phyloP scores from a whole-genome alignment of 2,113 vertebrate species.

The Oreocharis arfaki region DNA sequence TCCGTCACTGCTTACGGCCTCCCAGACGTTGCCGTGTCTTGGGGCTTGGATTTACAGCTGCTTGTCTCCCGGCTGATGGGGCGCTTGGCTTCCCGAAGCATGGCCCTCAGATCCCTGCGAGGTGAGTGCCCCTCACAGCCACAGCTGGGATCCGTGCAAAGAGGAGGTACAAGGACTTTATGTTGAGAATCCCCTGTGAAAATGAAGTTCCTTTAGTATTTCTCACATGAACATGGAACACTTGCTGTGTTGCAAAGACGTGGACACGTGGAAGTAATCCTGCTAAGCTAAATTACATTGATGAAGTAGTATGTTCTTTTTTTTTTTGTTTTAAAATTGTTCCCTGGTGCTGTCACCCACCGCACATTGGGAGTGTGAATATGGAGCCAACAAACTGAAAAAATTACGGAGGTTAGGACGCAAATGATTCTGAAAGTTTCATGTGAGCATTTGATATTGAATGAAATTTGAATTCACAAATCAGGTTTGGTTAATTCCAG shows the following conservation, averaged over 20 bases:
- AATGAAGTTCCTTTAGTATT: neutral
- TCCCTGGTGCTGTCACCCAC: neutral
- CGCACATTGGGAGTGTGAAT: neutral
- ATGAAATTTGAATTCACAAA: neutral
- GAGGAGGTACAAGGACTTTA: rapidly evolving
- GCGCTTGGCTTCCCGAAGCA: slow-evolving; percentile 88
- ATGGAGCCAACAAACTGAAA: neutral
- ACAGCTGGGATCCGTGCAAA: rapidly evolving
- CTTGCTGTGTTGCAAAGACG: neutral
- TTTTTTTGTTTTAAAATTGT: neutral
- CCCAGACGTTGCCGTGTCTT: slow-evolving; percentile 90
- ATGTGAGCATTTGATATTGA: neutral
- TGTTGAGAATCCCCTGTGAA: neutral
- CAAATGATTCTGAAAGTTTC: neutral
- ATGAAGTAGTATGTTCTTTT: neutral
- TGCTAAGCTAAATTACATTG: neutral
- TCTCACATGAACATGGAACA: rapidly evolving
- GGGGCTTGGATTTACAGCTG: slow-evolving; percentile 94
- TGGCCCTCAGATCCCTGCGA: slow-evolving; percentile 82
- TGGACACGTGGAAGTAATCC: neutral
- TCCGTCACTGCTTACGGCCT: slow-evolving; percentile 88
- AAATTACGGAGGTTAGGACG: neutral
- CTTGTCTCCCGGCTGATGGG: slow-evolving; percentile 92
- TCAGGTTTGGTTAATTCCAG: neutral
- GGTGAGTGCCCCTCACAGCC: slow-evolving; percentile 62